Conservation (phyloP, 2,113 vertebrate genomes). For the Hemichromis elongatus region DNA sequence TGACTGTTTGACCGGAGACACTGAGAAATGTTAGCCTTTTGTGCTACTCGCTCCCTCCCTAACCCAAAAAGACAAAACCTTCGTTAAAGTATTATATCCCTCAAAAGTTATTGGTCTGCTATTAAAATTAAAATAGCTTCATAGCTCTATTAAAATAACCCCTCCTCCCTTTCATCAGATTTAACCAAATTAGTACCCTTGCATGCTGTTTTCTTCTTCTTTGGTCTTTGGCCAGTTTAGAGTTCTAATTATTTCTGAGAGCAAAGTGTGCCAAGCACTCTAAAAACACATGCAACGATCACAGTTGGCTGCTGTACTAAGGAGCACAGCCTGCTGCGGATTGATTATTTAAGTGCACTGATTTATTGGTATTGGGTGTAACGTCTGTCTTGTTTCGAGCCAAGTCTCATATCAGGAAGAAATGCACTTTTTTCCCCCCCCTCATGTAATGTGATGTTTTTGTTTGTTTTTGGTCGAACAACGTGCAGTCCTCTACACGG, state of each 20-base stretch:
- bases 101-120: background rate
- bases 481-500: background rate
- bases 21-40: conserved; percentile 22
- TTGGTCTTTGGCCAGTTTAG: conserved; percentile 4
- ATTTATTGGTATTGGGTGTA: conserved; percentile 13
- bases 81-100: background rate
- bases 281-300: background rate
- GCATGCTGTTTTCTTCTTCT: conserved; percentile 39
- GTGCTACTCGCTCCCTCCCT: conserved; percentile 22
- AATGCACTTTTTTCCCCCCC: conserved; percentile 45
- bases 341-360: conserved; percentile 29
- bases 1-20: conserved; percentile 19
- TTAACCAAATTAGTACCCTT: conserved; percentile 14
- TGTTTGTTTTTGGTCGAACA: conserved; percentile 24
- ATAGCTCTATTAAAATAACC: background rate
- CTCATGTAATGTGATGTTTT: conserved; percentile 14
- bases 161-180: conserved; percentile 12
- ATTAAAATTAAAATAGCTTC: background rate
- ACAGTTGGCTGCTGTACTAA: background rate
- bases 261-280: background rate
- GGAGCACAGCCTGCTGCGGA: background rate
- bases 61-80: conserved; percentile 12
- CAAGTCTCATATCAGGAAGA: conserved; percentile 18
- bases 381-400: conserved; percentile 22
- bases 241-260: background rate